A percentile compares a stretch with the other conserved stretches of the same genome.
These are phyloP conservation scores for Eudyptes chrysolophus DNA, from an alignment of 2,113 vertebrate genomes.

Conservation along the genomic window DNA sequence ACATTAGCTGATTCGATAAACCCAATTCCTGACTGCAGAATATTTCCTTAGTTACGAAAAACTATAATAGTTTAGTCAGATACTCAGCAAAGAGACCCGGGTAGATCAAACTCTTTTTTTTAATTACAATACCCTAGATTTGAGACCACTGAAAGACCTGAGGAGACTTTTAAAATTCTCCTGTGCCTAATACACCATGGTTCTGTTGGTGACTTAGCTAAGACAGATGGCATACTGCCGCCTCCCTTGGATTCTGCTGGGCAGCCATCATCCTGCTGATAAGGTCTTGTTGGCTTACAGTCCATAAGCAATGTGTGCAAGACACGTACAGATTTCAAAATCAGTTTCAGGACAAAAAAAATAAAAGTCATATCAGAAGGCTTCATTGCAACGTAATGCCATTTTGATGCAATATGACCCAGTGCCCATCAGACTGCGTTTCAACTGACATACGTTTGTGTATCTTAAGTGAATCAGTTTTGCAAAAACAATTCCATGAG, in stretches of 20 bases:
- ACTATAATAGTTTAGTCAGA: not conserved
- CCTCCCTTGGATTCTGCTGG: not conserved
- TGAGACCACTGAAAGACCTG: not conserved
- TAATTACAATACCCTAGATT: not conserved
- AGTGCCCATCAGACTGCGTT: not conserved
- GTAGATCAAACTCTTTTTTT: not conserved
- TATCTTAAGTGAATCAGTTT: not conserved
- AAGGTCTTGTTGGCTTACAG: not conserved
- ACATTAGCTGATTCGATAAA: not conserved
- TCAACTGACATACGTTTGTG: not conserved
- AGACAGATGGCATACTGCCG: not conserved
- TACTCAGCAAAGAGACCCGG: not conserved
- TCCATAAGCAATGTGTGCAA: not conserved
- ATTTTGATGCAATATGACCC: not conserved
- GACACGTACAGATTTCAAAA: not conserved
- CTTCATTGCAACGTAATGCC: not conserved
- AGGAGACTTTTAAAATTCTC: not conserved
- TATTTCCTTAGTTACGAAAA: not conserved
- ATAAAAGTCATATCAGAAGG: not conserved
- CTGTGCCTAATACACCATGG: rapidly evolving
- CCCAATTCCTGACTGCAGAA: not conserved
- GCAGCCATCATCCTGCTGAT: not conserved
- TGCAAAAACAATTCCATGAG: not conserved
- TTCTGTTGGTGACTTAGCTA: not conserved
- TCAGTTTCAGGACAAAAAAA: not conserved